A percentile compares a stretch with the other conserved stretches of the same genome.
phyloP scores from a whole-genome alignment of 2,888 invertebrate species.

The Dascillus cervinus region DNA sequence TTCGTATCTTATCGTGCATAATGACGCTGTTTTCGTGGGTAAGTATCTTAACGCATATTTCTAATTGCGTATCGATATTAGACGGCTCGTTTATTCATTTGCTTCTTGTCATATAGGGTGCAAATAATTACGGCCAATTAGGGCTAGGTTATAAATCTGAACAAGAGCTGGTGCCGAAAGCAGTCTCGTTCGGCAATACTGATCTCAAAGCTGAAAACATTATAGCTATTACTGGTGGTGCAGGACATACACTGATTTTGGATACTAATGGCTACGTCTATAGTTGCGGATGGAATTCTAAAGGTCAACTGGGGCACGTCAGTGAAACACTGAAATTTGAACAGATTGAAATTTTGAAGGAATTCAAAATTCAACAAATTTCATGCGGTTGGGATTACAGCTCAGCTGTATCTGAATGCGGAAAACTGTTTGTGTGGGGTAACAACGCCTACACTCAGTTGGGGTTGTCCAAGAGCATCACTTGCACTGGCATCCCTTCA shows the following conservation, averaged over 20 bases:
- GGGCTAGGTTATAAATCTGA: slow-evolving; percentile 62
- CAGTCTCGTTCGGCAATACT: slow-evolving; percentile 32
- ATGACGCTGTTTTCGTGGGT: slow-evolving; percentile 38
- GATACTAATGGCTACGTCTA: slow-evolving; percentile 60
- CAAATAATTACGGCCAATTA: slow-evolving; percentile 77
- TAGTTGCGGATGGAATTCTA: slow-evolving; percentile 72
- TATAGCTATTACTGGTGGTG: slow-evolving; percentile 63
- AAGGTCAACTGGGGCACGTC: slow-evolving; percentile 59
- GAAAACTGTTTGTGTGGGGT: slow-evolving; percentile 73
- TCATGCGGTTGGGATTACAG: slow-evolving; percentile 80
- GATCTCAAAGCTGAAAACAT: slow-evolving; percentile 45
- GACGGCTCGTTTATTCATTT: too few relatives aligned
- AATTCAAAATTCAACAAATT: slow-evolving; percentile 51
- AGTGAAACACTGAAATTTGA: slow-evolving; percentile 48
- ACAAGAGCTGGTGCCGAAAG: slow-evolving; percentile 53
- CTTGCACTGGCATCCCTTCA: slow-evolving; percentile 40
- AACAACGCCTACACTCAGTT: slow-evolving; percentile 72
- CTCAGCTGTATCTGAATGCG: slow-evolving; percentile 61
- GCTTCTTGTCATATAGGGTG: slow-evolving; percentile 53
- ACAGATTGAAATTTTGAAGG: slow-evolving; percentile 52
- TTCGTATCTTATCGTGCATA: too few relatives aligned
- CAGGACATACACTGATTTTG: slow-evolving; percentile 66
- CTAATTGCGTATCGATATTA: too few relatives aligned
- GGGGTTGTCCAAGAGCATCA: slow-evolving; percentile 49
- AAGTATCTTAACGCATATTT: slow-evolving; percentile 24